Percentiles rank a stretch among this genome's conserved stretches.
phyloP scores from a whole-genome alignment of 2,797 vertebrate species.

The Acanthurus lineatus region DNA sequence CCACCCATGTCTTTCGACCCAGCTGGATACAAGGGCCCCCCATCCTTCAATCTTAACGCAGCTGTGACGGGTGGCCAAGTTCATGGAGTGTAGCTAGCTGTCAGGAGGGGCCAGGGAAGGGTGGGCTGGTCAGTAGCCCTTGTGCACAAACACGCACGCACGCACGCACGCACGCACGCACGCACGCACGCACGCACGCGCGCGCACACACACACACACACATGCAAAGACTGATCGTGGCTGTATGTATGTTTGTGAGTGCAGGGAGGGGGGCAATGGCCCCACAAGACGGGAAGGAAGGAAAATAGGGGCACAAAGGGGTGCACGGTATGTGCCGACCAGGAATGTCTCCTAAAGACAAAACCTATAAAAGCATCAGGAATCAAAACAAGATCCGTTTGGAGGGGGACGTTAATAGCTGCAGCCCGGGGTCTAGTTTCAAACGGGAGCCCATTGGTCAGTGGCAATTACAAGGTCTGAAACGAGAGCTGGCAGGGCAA shows the following conservation, averaged over 20 bases:
- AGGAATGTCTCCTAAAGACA: slow-evolving; percentile 85
- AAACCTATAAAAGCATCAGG: slow-evolving; percentile 85
- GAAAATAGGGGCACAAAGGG: slow-evolving; percentile 83
- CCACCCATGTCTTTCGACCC: slow-evolving; percentile 81
- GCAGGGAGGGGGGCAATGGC: slow-evolving; percentile 62
- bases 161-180: slow-evolving; percentile 9
- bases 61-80: slow-evolving; percentile 84
- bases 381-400: slow-evolving; percentile 84
- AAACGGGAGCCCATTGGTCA: slow-evolving; percentile 83
- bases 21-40: slow-evolving; percentile 83
- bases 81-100: slow-evolving; percentile 79
- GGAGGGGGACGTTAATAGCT: slow-evolving; percentile 79
- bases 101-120: slow-evolving; percentile 73
- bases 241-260: slow-evolving; percentile 78
- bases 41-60: slow-evolving; percentile 83
- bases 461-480: slow-evolving; percentile 80
- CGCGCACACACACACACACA: slow-evolving; percentile 18
- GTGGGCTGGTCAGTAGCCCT: slow-evolving; percentile 76
- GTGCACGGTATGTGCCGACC: slow-evolving; percentile 82
- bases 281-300: slow-evolving; percentile 83
- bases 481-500: slow-evolving; percentile 80
- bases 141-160: background rate
- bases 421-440: slow-evolving; percentile 76
- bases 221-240: slow-evolving; percentile 53
- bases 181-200: slow-evolving; percentile 8